These are phyloP conservation scores for Eutolmus rufibarbis DNA, from an alignment of 2,888 invertebrate species.

Conservation along the genomic window DNA sequence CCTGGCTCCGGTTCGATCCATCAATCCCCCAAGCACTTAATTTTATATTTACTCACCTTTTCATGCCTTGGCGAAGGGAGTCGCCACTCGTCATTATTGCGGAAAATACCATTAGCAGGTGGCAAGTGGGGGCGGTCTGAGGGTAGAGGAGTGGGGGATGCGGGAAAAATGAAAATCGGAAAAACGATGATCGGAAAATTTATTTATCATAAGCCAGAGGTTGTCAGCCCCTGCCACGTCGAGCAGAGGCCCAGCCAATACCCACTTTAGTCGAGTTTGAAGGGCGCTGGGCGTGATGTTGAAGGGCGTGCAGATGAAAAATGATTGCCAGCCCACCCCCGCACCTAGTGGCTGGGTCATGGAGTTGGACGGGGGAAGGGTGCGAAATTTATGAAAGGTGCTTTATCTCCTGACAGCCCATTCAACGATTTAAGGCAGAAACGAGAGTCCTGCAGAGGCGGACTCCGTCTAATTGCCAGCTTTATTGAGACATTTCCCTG, in stretches of 20 bases:
- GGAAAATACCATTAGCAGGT: not conserved
- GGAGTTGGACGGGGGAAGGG: not conserved
- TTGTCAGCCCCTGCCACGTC: not conserved
- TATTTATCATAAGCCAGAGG: constrained; percentile 35
- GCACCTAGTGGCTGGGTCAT: not conserved
- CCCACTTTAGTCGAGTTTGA: not conserved
- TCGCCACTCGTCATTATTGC: not conserved
- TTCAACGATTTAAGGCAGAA: not conserved
- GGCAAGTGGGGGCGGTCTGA: not conserved
- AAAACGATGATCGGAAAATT: constrained; percentile 38
- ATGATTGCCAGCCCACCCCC: not conserved
- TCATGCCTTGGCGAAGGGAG: not conserved
- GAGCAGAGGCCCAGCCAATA: not conserved
- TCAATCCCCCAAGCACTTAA: constrained; percentile 38
- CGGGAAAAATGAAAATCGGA: constrained; percentile 35
- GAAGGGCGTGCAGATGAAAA: constrained; percentile 15
- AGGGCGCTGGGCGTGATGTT: not conserved
- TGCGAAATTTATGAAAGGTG: not conserved
- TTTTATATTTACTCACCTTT: constrained; percentile 42
- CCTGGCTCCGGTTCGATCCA: not conserved
- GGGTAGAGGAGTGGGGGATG: not conserved
- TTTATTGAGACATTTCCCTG: not conserved
- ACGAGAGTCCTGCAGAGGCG: not conserved
- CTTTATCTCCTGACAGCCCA: not conserved
- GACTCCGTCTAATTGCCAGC: not conserved